Evolutionary conservation across 2,888 invertebrate genomes (phyloP).

Genomic region (Leptopilina syphax): DNA sequence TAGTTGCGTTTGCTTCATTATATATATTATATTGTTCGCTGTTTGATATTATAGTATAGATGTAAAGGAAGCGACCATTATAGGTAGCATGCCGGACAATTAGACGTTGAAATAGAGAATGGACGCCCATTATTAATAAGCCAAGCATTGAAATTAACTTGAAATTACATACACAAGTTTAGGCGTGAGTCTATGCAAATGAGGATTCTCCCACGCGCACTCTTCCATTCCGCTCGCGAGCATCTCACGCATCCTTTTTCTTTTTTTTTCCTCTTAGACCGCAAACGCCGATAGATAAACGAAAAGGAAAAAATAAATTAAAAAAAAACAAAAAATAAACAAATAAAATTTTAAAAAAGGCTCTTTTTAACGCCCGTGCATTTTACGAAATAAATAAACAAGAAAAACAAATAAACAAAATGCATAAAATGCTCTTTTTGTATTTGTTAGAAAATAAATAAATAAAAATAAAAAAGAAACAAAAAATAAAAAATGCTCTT

Average conservation of each 20-base stretch:
- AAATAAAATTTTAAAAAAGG: too few species aligned
- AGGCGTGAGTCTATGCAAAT: constrained; percentile 35
- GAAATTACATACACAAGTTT: constrained; percentile 24
- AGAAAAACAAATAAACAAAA: too few species aligned
- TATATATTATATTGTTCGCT: not conserved
- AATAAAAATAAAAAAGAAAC: too few species aligned
- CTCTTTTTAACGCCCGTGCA: too few species aligned
- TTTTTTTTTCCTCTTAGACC: not conserved
- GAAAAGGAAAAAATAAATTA: too few species aligned
- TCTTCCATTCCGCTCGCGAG: not conserved
- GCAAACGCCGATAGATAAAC: constrained; percentile 7
- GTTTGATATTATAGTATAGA: too few species aligned
- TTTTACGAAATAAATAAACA: too few species aligned
- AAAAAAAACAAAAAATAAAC: too few species aligned
- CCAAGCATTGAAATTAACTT: constrained; percentile 28
- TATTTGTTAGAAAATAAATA: too few species aligned
- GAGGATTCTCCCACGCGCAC: constrained; percentile 34
- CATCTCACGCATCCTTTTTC: constrained; percentile 31
- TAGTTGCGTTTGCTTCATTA: constrained; percentile 2
- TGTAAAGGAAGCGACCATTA: constrained; percentile 10
- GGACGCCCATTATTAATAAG: constrained; percentile 35
- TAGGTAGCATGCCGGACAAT: constrained; percentile 19
- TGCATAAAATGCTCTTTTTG: too few species aligned
- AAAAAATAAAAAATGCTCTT: too few species aligned
- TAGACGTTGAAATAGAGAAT: constrained; percentile 18